Evolutionary conservation across 2,113 vertebrate genomes (phyloP).

Genomic region (Takifugu flavidus): DNA sequence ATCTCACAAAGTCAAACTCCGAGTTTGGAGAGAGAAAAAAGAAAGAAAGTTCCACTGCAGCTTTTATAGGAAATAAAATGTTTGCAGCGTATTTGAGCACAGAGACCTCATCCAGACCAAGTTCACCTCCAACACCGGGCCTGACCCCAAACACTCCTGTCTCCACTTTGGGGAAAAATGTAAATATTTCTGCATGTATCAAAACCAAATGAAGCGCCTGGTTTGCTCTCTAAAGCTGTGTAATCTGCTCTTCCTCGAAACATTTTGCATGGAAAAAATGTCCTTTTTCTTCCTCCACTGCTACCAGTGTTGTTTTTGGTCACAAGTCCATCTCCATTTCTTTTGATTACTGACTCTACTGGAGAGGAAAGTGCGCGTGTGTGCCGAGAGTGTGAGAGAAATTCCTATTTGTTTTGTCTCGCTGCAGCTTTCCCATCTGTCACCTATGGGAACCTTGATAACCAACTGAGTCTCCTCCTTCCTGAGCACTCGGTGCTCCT

Average conservation of each 20-base stretch:
- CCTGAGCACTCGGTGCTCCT: neutral
- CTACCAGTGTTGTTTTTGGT: neutral
- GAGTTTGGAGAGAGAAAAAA: neutral
- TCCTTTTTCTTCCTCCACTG: neutral
- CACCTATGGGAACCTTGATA: slow-evolving; percentile 45
- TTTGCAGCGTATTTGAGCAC: slow-evolving; percentile 25
- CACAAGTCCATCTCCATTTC: neutral
- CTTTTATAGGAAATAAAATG: slow-evolving; percentile 9
- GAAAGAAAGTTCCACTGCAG: neutral
- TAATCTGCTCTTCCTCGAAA: slow-evolving; percentile 18
- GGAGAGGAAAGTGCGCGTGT: slow-evolving; percentile 13
- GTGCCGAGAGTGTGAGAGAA: slow-evolving; percentile 21
- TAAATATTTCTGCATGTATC: slow-evolving; percentile 70
- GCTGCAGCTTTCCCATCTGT: slow-evolving; percentile 50
- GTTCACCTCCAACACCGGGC: slow-evolving; percentile 30
- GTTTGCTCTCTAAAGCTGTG: slow-evolving; percentile 15
- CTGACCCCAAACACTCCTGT: slow-evolving; percentile 31
- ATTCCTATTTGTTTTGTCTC: slow-evolving; percentile 61
- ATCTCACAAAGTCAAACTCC: slow-evolving; percentile 11
- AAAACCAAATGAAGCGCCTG: slow-evolving; percentile 52
- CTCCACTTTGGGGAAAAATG: slow-evolving; percentile 63
- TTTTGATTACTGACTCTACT: neutral
- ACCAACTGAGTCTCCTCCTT: slow-evolving; percentile 10
- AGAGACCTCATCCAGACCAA: slow-evolving; percentile 7
- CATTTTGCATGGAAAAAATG: slow-evolving; percentile 5